Conservation (phyloP, 2,113 vertebrate species). For the Cyanistes caeruleus region DNA sequence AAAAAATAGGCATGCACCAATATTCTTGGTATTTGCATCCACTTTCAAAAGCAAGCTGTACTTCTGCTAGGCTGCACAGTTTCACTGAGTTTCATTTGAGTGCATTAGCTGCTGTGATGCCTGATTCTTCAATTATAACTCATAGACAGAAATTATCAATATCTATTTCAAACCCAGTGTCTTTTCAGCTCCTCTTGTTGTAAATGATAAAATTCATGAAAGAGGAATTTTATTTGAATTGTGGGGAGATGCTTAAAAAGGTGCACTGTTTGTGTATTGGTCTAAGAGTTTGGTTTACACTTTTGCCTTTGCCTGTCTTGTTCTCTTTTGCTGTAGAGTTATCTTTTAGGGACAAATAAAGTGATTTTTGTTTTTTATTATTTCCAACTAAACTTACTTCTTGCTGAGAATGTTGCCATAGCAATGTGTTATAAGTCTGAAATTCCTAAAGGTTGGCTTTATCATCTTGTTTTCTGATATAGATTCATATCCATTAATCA, state of each 20-base stretch:
- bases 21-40: not conserved
- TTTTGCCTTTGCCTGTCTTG: not conserved
- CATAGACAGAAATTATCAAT: not conserved
- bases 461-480: constrained; percentile 62
- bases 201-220: not conserved
- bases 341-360: constrained; percentile 48
- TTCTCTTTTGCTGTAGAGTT: constrained; percentile 23
- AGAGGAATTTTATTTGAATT: not conserved
- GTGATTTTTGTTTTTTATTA: not conserved
- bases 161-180: not conserved
- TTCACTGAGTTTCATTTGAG: not conserved
- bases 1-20: not conserved
- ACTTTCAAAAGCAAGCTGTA: not conserved
- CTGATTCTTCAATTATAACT: not conserved
- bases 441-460: constrained; percentile 70
- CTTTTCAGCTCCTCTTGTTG: not conserved
- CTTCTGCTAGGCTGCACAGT: not conserved
- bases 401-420: constrained; percentile 68
- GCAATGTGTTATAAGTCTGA: constrained; percentile 61
- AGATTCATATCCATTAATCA: constrained; percentile 64
- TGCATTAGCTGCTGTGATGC: not conserved
- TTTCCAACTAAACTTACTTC: constrained; percentile 20
- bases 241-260: not conserved
- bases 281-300: not conserved
- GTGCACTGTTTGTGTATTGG: not conserved